Conservation (phyloP, 2,113 vertebrate species). For the Crotophaga sulcirostris region DNA sequence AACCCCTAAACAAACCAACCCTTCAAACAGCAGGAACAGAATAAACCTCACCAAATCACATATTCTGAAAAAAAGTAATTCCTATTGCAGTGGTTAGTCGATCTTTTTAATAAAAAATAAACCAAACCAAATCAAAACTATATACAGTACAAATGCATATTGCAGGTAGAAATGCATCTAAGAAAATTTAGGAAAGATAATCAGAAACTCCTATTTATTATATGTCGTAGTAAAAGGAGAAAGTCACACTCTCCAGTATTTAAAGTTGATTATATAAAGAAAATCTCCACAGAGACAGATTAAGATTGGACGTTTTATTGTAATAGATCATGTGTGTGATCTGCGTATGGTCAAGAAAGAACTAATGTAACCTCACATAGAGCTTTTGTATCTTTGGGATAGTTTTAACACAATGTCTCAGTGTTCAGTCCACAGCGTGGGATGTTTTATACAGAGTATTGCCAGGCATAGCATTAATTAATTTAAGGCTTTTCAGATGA, state of each 20-base stretch:
- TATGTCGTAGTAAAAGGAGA: neutral
- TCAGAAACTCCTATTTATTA: neutral
- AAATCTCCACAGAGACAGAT: neutral
- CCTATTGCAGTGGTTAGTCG: neutral
- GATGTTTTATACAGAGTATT: neutral
- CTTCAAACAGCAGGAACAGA: neutral
- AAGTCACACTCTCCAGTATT: neutral
- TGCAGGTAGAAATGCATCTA: neutral
- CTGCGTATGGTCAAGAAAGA: neutral
- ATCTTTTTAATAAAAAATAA: neutral
- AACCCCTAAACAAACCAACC: too few species aligned
- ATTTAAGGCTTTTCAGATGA: neutral
- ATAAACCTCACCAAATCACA: rapidly evolving
- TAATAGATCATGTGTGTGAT: neutral
- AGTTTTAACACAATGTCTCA: neutral
- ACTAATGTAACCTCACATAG: neutral
- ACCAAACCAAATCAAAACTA: neutral
- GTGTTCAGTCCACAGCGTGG: neutral
- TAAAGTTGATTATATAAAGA: neutral
- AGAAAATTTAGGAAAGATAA: neutral
- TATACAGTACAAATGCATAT: neutral
- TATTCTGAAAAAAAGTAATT: neutral
- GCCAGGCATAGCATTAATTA: neutral
- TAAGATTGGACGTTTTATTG: neutral
- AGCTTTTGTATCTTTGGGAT: neutral